Evolutionary conservation across 2,113 vertebrate species (phyloP).

Genomic region (Neogale vison): DNA sequence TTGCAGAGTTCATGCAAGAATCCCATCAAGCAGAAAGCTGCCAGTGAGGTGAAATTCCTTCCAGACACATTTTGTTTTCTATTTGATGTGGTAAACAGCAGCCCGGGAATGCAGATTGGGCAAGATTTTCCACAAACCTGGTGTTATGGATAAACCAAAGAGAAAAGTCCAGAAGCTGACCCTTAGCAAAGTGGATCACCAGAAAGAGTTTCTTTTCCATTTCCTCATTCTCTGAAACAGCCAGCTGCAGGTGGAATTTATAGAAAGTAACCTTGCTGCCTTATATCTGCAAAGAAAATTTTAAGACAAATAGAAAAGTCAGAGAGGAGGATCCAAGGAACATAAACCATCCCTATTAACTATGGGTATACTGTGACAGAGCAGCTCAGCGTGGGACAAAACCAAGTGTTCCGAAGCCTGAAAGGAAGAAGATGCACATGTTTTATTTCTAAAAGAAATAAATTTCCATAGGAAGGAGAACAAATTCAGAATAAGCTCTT

Average conservation of each 20-base stretch:
- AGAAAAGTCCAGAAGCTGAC: background rate
- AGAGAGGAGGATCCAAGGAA: background rate
- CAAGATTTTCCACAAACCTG: background rate
- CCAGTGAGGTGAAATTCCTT: background rate
- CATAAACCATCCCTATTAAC: background rate
- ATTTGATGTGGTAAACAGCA: background rate
- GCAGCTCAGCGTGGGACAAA: rapidly evolving
- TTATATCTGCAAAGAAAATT: background rate
- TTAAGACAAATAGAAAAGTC: background rate
- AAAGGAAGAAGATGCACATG: background rate
- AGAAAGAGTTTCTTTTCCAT: background rate
- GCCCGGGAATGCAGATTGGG: background rate
- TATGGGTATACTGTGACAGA: background rate
- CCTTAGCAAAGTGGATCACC: background rate
- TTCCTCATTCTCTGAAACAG: background rate
- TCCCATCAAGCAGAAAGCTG: background rate
- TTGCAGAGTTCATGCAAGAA: background rate
- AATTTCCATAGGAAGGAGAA: background rate
- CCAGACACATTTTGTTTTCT: background rate
- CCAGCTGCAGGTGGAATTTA: background rate
- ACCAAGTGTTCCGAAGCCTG: background rate
- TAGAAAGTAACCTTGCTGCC: background rate
- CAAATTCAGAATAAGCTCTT: background rate
- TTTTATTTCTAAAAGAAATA: background rate
- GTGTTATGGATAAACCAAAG: background rate